Percentiles rank a stretch among this genome's conserved stretches.
Conservation (phyloP, 2,113 vertebrate species). For the Megaleporinus macrocephalus region DNA sequence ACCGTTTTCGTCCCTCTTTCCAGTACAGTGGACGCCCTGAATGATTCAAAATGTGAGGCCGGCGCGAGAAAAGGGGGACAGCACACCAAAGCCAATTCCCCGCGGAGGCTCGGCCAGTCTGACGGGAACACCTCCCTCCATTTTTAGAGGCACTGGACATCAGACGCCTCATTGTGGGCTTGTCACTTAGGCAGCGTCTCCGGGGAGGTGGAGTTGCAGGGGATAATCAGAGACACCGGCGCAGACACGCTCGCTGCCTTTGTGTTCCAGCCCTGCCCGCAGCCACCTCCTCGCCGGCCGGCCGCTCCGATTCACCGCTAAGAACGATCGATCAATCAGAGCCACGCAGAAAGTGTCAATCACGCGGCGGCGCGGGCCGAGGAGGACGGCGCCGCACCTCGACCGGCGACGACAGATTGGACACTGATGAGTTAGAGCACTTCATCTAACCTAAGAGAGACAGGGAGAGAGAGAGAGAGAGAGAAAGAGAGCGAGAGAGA, state of each 20-base stretch:
- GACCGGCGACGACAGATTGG: conserved; percentile 41
- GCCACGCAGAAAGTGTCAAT: conserved; percentile 50
- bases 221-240: conserved; percentile 25
- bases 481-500: not conserved
- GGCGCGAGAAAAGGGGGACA: conserved; percentile 33
- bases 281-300: not conserved
- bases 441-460: conserved; percentile 21
- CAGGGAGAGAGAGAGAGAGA: not conserved
- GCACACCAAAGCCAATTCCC: conserved; percentile 42
- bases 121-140: conserved; percentile 28
- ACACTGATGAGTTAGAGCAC: conserved; percentile 53
- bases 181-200: conserved; percentile 50
- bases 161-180: conserved; percentile 42
- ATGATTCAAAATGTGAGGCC: conserved; percentile 43
- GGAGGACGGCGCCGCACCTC: conserved; percentile 32
- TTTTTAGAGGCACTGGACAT: conserved; percentile 39
- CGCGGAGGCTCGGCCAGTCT: conserved; percentile 31
- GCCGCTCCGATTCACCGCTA: conserved; percentile 34
- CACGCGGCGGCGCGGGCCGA: conserved; percentile 25
- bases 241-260: conserved; percentile 28
- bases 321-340: conserved; percentile 45
- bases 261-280: conserved; percentile 27
- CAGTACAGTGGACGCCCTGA: not conserved
- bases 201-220: conserved; percentile 21
- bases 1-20: not conserved